phyloP scores from a whole-genome alignment of 2,888 invertebrate genomes.

The Dynastes grantii region DNA sequence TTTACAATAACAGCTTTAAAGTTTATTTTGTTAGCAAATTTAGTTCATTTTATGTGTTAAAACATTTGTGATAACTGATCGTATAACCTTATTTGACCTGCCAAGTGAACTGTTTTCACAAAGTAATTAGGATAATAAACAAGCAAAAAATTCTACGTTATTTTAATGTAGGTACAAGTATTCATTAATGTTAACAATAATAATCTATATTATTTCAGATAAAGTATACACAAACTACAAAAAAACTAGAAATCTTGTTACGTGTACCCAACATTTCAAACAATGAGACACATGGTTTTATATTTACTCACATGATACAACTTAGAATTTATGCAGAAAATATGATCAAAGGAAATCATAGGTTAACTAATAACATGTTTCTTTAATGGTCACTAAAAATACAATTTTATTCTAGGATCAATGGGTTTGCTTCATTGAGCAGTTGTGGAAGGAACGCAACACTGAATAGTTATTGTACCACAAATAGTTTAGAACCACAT shows the following conservation, averaged over 20 bases:
- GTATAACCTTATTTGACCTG: constrained; percentile 68
- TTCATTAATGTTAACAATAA: not conserved
- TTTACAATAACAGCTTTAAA: constrained; percentile 35
- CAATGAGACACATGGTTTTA: constrained; percentile 46
- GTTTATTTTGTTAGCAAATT: constrained; percentile 28
- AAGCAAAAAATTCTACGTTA: constrained; percentile 17
- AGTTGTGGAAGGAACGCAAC: constrained; percentile 39
- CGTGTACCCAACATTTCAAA: constrained; percentile 23
- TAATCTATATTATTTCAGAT: constrained; percentile 16
- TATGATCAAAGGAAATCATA: constrained; percentile 61
- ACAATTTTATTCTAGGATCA: constrained; percentile 25
- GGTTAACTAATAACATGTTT: constrained; percentile 51
- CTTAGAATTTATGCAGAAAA: constrained; percentile 41
- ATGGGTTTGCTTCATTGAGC: constrained; percentile 45
- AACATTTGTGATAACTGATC: constrained; percentile 53
- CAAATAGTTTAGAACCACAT: constrained; percentile 49
- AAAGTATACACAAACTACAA: constrained; percentile 2
- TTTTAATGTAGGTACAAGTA: constrained; percentile 3
- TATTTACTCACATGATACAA: constrained; percentile 44
- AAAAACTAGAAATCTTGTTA: constrained; percentile 15
- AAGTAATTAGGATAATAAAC: constrained; percentile 57
- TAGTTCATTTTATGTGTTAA: constrained; percentile 33
- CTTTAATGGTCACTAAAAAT: not conserved
- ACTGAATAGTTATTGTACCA: constrained; percentile 42
- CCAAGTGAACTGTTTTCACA: constrained; percentile 62